phyloP scores from a whole-genome alignment of 1,140 invertebrate genomes.

The Lysiphlebus fabarum region DNA sequence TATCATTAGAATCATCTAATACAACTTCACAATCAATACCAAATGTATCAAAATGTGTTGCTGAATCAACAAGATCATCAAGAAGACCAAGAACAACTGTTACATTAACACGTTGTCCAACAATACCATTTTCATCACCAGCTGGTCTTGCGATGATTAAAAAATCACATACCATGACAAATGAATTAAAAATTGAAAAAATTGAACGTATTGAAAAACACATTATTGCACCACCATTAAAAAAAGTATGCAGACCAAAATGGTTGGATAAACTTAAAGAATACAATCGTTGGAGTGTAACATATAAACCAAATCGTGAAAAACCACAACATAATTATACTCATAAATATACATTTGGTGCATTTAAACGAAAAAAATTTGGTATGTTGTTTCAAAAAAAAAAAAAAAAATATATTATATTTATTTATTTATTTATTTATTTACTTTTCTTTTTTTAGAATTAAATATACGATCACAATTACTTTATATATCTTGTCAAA shows the following conservation, averaged over 20 bases:
- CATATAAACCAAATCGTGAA: constrained; percentile 52
- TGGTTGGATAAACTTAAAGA: constrained; percentile 49
- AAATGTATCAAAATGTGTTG: not conserved
- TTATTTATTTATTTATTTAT: not conserved
- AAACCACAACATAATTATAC: constrained; percentile 46
- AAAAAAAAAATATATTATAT: not conserved
- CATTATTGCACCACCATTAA: constrained; percentile 51
- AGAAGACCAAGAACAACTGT: constrained; percentile 50
- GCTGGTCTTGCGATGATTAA: constrained; percentile 55
- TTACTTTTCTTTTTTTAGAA: constrained; percentile 33
- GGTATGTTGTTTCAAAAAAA: constrained; percentile 31
- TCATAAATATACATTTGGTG: constrained; percentile 55
- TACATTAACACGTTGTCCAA: constrained; percentile 52
- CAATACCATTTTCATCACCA: constrained; percentile 60
- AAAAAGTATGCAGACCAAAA: constrained; percentile 47
- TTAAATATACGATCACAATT: constrained; percentile 45
- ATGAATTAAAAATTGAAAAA: constrained; percentile 55
- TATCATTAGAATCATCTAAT: not conserved
- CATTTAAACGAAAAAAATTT: constrained; percentile 39
- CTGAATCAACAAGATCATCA: constrained; percentile 37
- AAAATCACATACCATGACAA: constrained; percentile 55
- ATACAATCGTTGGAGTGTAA: constrained; percentile 43
- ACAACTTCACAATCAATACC: constrained; percentile 23
- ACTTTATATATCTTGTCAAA: constrained; percentile 47
- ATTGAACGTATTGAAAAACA: constrained; percentile 57